phyloP scores from a whole-genome alignment of 64 coral and sea anemone species.

The Actinia equina region DNA sequence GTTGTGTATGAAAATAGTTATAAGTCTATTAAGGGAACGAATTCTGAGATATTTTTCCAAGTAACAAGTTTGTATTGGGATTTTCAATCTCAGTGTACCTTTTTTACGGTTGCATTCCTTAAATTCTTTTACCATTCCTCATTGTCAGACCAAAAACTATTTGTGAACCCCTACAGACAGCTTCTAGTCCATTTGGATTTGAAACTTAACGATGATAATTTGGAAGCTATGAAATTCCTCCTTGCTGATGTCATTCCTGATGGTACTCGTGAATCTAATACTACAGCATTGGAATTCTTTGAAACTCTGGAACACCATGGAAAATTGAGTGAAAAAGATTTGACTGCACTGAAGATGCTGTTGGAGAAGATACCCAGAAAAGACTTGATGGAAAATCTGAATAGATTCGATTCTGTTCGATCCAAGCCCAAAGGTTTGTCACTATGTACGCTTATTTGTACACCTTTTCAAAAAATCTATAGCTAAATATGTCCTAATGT shows the following conservation, averaged over 20 bases:
- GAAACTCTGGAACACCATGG: slow-evolving; percentile 46
- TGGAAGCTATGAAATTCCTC: slow-evolving; percentile 45
- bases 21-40: no score
- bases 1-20: no score
- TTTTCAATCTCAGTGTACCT: no score
- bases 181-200: slow-evolving; percentile 20
- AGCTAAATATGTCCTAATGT: no score
- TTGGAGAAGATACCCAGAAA: slow-evolving; percentile 39
- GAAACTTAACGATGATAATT: slow-evolving; percentile 42
- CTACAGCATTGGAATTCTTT: slow-evolving; percentile 32
- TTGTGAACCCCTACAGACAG: slow-evolving; percentile 11
- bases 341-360: background rate
- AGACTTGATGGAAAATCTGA: slow-evolving; percentile 5
- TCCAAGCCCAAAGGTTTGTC: background rate
- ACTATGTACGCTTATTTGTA: background rate
- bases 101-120: background rate
- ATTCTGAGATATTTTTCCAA: no score
- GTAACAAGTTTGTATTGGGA: no score
- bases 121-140: background rate
- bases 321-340: background rate
- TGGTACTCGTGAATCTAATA: slow-evolving; percentile 24
- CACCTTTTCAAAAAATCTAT: no score
- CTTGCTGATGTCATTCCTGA: slow-evolving; percentile 15
- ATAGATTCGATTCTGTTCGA: background rate
- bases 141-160: slow-evolving; percentile 3